Evolutionary conservation across 2,113 vertebrate genomes (phyloP), one percentile per base, ranked within the genome.

Genomic region (Collichthys lucidus): DNA sequence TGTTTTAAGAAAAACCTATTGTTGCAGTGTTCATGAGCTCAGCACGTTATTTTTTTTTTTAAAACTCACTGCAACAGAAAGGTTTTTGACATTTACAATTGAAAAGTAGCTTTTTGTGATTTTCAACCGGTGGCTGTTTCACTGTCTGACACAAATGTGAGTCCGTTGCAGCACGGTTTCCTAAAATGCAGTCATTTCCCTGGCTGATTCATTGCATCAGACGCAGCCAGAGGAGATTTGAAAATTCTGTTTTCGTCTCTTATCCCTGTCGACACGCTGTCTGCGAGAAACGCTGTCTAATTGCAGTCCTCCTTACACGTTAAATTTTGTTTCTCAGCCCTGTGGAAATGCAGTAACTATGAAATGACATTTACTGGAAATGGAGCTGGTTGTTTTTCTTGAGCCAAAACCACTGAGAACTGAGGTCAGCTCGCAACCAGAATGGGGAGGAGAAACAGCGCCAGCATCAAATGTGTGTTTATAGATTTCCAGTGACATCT

Each of bases 301-400:
- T 93, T 90, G 89, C 82, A 89, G 88, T 83, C 73, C 85, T 87
- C 68, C 85, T 82, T 87, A 79, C 86, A 81, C 77, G 66, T 86
- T 85, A 81, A 86, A 89, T 70, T 81, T 80, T 88, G 84, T 87
- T 89, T 87, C 91, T 91, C 88, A 82, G 90, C 76, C 52, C 64
- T 80, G 80, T 93, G 91, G 92, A 92, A 82, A 86, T 88, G 88
- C 85, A 90, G 85, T 68, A 88, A 86, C 92, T 92, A 92, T 91
- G 88, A 93, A 92, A 91, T 92, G 86, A 90, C 88, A 92, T 91
- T 94, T 94, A 94, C 92, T 94, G 94, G 92, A 94, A 95, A 92
- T 80, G 82, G 87, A 92, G 89, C 91, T 84, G 91, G 80, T 57
- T 87, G 82, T 88, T 91, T 88, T 82, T 71, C 63, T 67, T 49